Evolutionary conservation across 92 coral and sea anemone genomes (phyloP), one percentile per base, ranked within the genome.

Genomic region (Parazoanthus darwini): DNA sequence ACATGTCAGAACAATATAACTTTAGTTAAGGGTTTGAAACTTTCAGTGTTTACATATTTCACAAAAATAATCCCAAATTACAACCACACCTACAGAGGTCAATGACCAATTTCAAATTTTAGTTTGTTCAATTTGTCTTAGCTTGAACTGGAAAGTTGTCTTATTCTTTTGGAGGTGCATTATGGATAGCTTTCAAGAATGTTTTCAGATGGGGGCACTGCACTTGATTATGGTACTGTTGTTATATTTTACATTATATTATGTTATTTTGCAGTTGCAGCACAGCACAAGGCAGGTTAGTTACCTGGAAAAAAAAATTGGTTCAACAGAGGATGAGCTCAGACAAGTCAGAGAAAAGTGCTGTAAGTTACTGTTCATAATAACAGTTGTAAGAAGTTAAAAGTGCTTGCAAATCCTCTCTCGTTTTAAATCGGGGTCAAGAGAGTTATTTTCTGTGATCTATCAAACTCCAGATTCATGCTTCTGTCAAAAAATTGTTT

Each of bases 261-360:
- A 48, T 26, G 20, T 65, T 71, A 29, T 33, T 88, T 79, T 42
- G 33, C 89, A 94, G 96, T 80, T 94, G 83, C 89, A 89, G 77
- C 74, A 85, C 79, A 80, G 87, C 74, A 71, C 90, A 74, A 91
- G 75, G 58, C 75, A 89, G 39, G 80, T 42, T 74, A 71, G 82
- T 67, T 91, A 89, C 6, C 88, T 92, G 58, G 86, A 92, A 82
- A 92, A 80, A 70, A 92, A 92, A 66, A 56, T 86, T 10, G 65
- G 83, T 37, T 81, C 90, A 26, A 82, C 88, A 8, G 94, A 91
- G 75, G 88, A 83, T 46, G 94, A 91, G 70, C 71, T 93, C 78
- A 94, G 80, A 76, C 89, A 88, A 72, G 78, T 89, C 29, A 92
- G 89, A 54, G 94, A 93, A 67, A 93, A 91, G 82, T 91, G 92